Base-by-base conservation (phyloP, 2,888 invertebrate species). In the Itoplectis maculator region DNA sequence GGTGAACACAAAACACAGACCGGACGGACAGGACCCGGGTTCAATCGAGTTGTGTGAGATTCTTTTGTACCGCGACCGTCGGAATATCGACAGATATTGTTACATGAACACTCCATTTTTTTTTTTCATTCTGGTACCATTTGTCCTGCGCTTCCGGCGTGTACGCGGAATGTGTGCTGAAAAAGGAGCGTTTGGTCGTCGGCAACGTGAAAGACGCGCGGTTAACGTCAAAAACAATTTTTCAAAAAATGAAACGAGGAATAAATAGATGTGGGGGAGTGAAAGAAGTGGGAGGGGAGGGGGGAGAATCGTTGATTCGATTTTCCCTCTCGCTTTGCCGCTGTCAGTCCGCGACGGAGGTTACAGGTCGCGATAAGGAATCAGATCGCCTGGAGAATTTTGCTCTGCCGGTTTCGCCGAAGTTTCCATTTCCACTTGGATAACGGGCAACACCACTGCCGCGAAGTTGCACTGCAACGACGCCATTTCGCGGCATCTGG, bases 391-490 rank as follows among this genome's bases (percentile, higher is more conserved):
- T 2, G 5, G 68, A 51, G 68, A 29, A 51, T 69, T 37, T 7
- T 15, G 51, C n/a, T 40, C 68, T n/a, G 35, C 15, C 20, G 9
- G 66, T 73, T 66, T 51, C 20, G 18, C 37, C 45, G 13, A 40
- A 79, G 40, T 78, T 79, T 66, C 66, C 73, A 61, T 79, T 79
- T 61, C 61, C 70, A 72, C 56, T 59, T 72, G 18, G 40, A 63
- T 37, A 63, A 20, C 59, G 35, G 59, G 15, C 37, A 61, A 37
- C 61, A 35, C 40, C 61, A 37, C 37, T n/a, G 13, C 20, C 72
- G 63, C 29, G 35, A 45, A 13, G 51, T 56, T 56, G n/a, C 15
- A 0, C 61, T 18, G 11, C 18, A 37, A 37, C 18, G 18, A 3
- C 40, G 11, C 23, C 20, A 1, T 23, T 47, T n/a, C 8, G 45